Conservation (phyloP, 2,797 vertebrate genomes). For the Gallinago solitaria region DNA sequence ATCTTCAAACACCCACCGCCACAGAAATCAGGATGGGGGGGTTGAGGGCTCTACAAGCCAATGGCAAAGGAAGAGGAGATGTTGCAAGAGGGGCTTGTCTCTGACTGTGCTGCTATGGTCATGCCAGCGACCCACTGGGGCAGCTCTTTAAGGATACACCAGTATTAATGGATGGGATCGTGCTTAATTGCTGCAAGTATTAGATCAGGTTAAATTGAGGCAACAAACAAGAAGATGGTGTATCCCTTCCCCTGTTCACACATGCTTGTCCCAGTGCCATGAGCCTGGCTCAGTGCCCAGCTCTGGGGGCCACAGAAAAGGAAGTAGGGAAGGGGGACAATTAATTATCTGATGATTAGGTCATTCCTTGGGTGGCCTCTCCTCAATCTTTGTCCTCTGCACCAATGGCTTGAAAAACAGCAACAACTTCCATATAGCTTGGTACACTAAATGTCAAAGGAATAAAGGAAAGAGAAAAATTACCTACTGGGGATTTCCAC, state of each 20-base stretch:
- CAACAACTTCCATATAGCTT: neutral
- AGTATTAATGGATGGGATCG: neutral
- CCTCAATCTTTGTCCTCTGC: neutral
- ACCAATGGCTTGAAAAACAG: neutral
- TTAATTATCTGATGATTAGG: neutral
- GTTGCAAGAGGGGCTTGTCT: neutral
- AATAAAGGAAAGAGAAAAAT: neutral
- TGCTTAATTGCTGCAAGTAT: neutral
- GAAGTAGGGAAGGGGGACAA: neutral
- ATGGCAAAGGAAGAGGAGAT: neutral
- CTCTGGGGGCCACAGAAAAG: neutral
- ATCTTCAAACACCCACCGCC: neutral
- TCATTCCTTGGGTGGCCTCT: neutral
- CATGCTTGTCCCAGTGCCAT: neutral
- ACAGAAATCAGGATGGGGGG: neutral
- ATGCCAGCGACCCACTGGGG: neutral
- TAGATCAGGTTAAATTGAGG: neutral
- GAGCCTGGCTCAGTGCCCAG: neutral
- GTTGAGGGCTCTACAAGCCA: neutral
- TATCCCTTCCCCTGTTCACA: neutral
- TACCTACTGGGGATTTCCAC: neutral
- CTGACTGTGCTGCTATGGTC: neutral
- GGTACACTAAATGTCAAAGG: neutral
- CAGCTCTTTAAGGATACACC: neutral
- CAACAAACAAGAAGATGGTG: neutral